Base-by-base conservation (phyloP, 2,113 vertebrate species). In the Dromiciops gliroides region DNA sequence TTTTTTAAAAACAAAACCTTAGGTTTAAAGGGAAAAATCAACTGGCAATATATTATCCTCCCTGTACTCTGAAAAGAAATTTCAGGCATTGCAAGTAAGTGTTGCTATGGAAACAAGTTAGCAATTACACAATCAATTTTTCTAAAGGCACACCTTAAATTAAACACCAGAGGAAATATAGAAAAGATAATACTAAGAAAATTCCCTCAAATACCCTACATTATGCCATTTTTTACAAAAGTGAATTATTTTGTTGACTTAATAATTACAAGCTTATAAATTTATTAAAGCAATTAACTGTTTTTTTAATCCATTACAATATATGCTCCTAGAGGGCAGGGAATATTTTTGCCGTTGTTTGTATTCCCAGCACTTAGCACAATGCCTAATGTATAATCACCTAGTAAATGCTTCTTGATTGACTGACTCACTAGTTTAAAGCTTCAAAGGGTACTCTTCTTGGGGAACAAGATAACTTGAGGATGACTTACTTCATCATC, bases 71-170 rank as follows among this genome's bases (percentile, higher is more conserved):
- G 47, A 48, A 89, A 49, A 89, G 47, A 24, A 49, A 47, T 89
- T 89, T 89, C 8, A 47, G 89, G 89, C 89, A 48, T 89, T 47
- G 8, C 25, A 49, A 48, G 47, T 6, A 26, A 89, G 3, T 89
- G 89, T 89, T 89, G 48, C 89, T 89, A 89, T 89, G 89, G 89
- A 89, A 89, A 89, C 89, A 89, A 49, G 47, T 89, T 49, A 89
- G 47, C 47, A 89, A 89, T 89, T 48, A 28, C 47, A 89, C 47
- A 89, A 89, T 89, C 16, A 28, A 28, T 89, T 47, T 89, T 89
- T 14, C 48, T 48, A 26, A 89, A 89, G 11, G 48, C 48, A 28
- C 0, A 47, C 89, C 47, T n/a, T 75, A 75, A 67, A 67, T 37
- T 67, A 37, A 67, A n/a, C 12, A n/a, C 4, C 37, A 75, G 31